Percentiles rank a stretch among this genome's conserved stretches.
Conservation (phyloP, 2,888 invertebrate species). For the Protophormia terraenovae region DNA sequence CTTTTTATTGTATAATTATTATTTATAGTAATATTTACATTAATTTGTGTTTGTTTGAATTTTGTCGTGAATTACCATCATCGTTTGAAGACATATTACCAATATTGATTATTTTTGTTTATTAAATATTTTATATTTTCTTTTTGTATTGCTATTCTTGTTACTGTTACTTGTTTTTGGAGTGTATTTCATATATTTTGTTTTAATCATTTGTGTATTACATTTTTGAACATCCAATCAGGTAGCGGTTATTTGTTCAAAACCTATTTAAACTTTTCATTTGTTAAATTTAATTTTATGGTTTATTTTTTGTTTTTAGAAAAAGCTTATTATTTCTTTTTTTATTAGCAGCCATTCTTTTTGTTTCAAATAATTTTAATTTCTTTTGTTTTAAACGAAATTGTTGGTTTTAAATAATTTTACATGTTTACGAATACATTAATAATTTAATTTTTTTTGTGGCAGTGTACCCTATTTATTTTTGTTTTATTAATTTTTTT, state of each 20-base stretch:
- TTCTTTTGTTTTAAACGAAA: neutral
- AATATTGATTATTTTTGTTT: neutral
- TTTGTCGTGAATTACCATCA: no score
- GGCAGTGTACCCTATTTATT: slow-evolving; percentile 61
- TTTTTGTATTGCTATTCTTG: slow-evolving; percentile 60
- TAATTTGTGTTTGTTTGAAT: no score
- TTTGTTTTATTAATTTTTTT: slow-evolving; percentile 17
- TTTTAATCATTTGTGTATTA: slow-evolving; percentile 20
- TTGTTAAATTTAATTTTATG: neutral
- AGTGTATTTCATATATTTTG: neutral
- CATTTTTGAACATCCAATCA: slow-evolving; percentile 66
- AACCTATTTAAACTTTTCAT: slow-evolving; percentile 54
- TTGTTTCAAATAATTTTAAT: neutral
- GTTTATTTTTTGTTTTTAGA: slow-evolving; percentile 15
- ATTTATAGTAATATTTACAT: no score
- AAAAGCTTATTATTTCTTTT: slow-evolving; percentile 51
- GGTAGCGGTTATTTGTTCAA: slow-evolving; percentile 67
- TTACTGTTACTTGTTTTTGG: slow-evolving; percentile 41
- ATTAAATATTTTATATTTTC: neutral
- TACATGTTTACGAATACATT: no score
- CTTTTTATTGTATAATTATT: no score
- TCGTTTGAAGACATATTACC: slow-evolving; percentile 7
- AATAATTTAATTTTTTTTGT: slow-evolving; percentile 30
- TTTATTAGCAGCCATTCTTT: slow-evolving; percentile 55
- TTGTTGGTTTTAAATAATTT: no score